Conservation (phyloP, 2,888 invertebrate species). For the Thyatira batis region DNA sequence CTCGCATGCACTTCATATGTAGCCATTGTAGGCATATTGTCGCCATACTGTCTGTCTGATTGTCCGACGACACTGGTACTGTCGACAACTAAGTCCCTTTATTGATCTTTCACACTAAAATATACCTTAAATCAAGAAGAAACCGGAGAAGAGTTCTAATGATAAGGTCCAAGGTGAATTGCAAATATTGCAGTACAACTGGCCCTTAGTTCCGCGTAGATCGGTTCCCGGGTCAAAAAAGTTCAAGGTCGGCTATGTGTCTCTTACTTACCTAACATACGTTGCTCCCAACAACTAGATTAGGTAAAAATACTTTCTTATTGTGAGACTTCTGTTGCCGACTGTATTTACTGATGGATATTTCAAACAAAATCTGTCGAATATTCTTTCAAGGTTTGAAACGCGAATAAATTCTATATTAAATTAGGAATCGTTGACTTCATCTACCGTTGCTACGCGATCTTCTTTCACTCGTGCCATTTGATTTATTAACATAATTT, state of each 20-base stretch:
- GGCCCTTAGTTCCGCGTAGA: too few species aligned
- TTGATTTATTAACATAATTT: neutral
- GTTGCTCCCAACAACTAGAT: too few species aligned
- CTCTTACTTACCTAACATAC: too few species aligned
- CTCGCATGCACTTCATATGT: constrained; percentile 4
- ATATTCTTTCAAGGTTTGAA: neutral
- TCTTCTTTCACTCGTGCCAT: neutral
- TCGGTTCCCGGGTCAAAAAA: too few species aligned
- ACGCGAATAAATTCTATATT: neutral
- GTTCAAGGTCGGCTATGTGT: too few species aligned
- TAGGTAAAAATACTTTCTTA: too few species aligned
- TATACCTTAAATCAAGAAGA: too few species aligned
- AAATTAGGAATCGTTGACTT: neutral
- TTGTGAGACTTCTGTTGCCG: neutral
- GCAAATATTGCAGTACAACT: too few species aligned
- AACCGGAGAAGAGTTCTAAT: too few species aligned
- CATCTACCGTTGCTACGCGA: neutral
- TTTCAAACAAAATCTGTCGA: neutral
- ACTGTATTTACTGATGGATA: neutral
- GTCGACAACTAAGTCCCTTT: too few species aligned
- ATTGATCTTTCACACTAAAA: too few species aligned
- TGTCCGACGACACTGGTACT: constrained; percentile 7
- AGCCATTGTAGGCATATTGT: constrained; percentile 15
- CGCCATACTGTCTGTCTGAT: constrained; percentile 36
- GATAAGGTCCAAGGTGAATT: too few species aligned